A percentile compares a stretch with the other conserved stretches of the same genome.
phyloP scores from a whole-genome alignment of 2,888 invertebrate species.

The Pediacus dermestoides region DNA sequence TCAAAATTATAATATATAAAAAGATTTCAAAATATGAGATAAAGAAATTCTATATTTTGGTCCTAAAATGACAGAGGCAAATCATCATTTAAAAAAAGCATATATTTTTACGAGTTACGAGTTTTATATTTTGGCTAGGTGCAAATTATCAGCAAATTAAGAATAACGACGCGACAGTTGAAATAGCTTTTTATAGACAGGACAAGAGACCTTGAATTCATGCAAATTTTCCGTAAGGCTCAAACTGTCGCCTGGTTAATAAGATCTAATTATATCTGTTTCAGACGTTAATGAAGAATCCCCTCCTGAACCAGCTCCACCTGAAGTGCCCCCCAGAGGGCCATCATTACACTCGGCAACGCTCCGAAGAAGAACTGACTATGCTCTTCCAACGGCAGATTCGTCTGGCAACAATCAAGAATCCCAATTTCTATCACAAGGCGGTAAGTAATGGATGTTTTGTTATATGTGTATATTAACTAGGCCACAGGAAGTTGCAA shows the following conservation, averaged over 20 bases:
- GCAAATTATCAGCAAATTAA: too few species aligned
- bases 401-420: constrained; percentile 33
- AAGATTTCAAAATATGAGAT: too few species aligned
- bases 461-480: constrained; percentile 2
- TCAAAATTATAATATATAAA: too few species aligned
- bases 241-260: neutral
- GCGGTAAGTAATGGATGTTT: constrained; percentile 44
- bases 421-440: constrained; percentile 46
- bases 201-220: too few species aligned
- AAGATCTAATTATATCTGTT: constrained; percentile 20
- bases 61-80: too few species aligned
- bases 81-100: too few species aligned
- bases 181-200: too few species aligned
- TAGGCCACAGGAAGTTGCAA: constrained; percentile 31
- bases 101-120: too few species aligned
- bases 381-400: constrained; percentile 52
- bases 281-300: constrained; percentile 65
- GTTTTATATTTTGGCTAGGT: too few species aligned
- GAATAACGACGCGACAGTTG: too few species aligned
- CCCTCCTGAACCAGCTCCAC: constrained; percentile 81
- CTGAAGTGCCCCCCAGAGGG: constrained; percentile 81
- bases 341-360: constrained; percentile 67
- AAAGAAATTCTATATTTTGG: too few species aligned
- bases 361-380: constrained; percentile 56
- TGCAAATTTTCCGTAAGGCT: constrained; percentile 2